Percentiles rank a stretch among this genome's conserved stretches.
Evolutionary conservation across 2,888 invertebrate species (phyloP).

Genomic region (Drepanosiphum platanoidis): DNA sequence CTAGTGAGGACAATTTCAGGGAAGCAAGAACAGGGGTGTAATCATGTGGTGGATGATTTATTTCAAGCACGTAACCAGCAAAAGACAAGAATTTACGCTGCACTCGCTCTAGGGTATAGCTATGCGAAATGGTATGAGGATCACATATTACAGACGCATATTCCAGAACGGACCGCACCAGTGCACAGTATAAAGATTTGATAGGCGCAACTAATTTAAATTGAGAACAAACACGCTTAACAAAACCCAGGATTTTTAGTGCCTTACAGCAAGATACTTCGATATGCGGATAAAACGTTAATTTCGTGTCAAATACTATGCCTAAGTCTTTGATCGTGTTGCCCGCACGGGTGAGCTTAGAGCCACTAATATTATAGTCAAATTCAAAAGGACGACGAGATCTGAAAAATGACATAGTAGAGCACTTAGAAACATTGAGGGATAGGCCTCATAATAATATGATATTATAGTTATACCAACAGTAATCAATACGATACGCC

Average conservation of each 20-base stretch:
- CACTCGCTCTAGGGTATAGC: neutral
- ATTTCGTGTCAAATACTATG: neutral
- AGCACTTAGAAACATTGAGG: too few relatives aligned
- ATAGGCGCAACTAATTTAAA: neutral
- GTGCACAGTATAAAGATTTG: neutral
- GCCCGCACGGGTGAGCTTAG: neutral
- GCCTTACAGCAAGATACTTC: neutral
- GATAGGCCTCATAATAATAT: too few relatives aligned
- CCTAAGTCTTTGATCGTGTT: neutral
- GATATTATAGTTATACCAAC: too few relatives aligned
- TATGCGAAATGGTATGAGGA: too few relatives aligned
- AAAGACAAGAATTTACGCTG: neutral
- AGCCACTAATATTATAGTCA: neutral
- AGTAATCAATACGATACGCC: too few relatives aligned
- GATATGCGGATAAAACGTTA: neutral
- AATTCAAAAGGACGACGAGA: neutral
- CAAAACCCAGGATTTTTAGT: neutral
- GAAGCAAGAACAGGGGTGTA: neutral
- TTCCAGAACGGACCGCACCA: neutral
- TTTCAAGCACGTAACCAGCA: neutral
- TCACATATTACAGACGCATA: neutral
- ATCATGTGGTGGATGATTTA: neutral
- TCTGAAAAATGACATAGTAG: neutral
- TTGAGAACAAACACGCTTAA: neutral
- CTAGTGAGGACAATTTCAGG: neutral